Evolutionary conservation across 1,140 invertebrate genomes (phyloP), one percentile per base, ranked within the genome.

Genomic region (Thalassaphorura encarpata): DNA sequence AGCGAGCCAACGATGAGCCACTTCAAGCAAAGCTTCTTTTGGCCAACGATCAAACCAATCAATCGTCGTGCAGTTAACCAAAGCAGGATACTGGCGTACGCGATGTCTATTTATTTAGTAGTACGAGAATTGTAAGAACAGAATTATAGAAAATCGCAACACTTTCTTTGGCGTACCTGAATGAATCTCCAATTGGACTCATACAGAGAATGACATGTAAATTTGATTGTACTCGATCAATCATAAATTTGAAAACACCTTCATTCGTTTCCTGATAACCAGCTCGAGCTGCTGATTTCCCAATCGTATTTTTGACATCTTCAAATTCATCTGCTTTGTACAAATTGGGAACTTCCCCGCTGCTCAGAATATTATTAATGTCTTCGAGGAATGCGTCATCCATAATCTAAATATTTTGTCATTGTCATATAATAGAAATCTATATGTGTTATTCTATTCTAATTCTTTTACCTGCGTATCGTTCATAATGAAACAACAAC

Each of bases 31-130:
- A 26, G 90, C 90, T 73, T 96, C 89, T 75, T 94, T 87, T 18
- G 93, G 93, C 94, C 94, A 97, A 76, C 95, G 90, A 68, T 97
- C 91, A 71, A 97, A 97, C 93, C 93, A 97, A 72, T 96, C 93
- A 58, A 96, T 93, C 52, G 84, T 83, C 15, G 92, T 95, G 67
- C 88, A 91, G 72, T 94, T 97, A 59, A 92, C 89, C 39, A 97
- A 80, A 43, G 92, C 91, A 18, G 93, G 94, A 72, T 97, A 97
- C 75, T 96, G 94, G 61, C 93, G 78, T 33, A 89, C 87, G 66
- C 93, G 78, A 31, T 95, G 84, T 67, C 92, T n/a, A 74, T 49
- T 16, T 8, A 16, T 8, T 43, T 21, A 21, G 19, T 8, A 36
- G 33, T 36, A 36, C 8, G 33, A n/a, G 8, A 36, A 36, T 11